phyloP scores from a whole-genome alignment of 1,140 invertebrate genomes.

The Druon quercuslanigerum region DNA sequence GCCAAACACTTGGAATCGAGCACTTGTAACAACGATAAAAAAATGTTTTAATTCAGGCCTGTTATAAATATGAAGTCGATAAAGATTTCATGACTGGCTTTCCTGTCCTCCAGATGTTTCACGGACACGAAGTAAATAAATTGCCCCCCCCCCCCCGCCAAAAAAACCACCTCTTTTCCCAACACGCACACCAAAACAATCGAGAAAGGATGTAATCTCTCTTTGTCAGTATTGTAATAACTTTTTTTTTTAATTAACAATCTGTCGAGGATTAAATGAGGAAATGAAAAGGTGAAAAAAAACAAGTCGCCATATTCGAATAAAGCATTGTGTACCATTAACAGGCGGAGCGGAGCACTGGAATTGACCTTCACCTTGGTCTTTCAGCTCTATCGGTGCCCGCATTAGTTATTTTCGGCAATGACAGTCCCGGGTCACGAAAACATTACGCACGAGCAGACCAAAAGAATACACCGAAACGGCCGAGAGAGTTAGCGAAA shows the following conservation, averaged over 20 bases:
- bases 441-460: conserved; percentile 53
- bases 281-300: not conserved
- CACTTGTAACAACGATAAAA: not conserved
- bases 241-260: conserved; percentile 1
- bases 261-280: not conserved
- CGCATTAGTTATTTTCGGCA: conserved; percentile 66
- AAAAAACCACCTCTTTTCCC: too few relatives aligned
- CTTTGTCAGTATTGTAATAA: not conserved
- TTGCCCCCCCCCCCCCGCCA: too few relatives aligned
- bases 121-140: not conserved
- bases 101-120: not conserved
- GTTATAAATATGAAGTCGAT: conserved; percentile 9
- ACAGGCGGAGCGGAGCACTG: conserved; percentile 33
- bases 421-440: conserved; percentile 63
- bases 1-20: not conserved
- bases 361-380: conserved; percentile 62
- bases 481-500: not conserved
- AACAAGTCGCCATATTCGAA: conserved; percentile 10
- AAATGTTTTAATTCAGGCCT: not conserved
- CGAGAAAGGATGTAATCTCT: not conserved
- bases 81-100: not conserved
- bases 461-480: conserved; percentile 16
- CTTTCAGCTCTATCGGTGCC: conserved; percentile 47
- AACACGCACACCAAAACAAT: too few relatives aligned
- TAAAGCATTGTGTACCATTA: not conserved